Base-by-base conservation (phyloP, 35 echinoderm and acorn worm species). In the Ophiothrix spiculata region DNA sequence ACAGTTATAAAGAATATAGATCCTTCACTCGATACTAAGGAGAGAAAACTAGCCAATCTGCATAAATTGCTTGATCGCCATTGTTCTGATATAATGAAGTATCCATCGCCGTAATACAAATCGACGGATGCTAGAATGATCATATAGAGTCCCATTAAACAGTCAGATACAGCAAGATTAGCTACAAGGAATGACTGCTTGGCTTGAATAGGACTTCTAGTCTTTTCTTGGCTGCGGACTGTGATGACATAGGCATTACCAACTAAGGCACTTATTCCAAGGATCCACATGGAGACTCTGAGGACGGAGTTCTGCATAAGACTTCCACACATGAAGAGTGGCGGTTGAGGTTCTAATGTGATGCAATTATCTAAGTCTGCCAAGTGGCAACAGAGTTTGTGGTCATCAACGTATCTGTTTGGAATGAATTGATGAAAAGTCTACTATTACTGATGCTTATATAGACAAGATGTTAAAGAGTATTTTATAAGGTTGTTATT, bases 91-190 rank as follows among this genome's bases (percentile, higher is more conserved):
- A 75, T 32, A 6, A 91, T 37, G 42, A 91, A 93, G 42, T 98
- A 98, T 1, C 42, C 38, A 1, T 82, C 40, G 13, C 88, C 84
- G 56, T 90, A 91, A 31, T 85, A 39, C 29, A 83, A 41, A 42
- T 98, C 95, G 12, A 80, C 81, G 29, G 91, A 83, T 11, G 91
- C 87, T 0, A 98, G 79, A 16, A 93, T 87, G 13, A 93, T 74
- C 84, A 98, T 77, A 64, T 98, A 98, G 29, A 98, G 39, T 31
- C 91, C 95, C 91, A 93, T 98, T 0, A 98, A 63, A 23, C 85
- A 89, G 60, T 98, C 91, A 12, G 95, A 87, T 1, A 98, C 34
- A 54, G 91, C 91, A 8, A 98, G 80, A 64, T 98, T 98, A 28
- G 75, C 35, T 14, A 98, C 88, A 23, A 93, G 79, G 42, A 42